Evolutionary conservation across 2,797 vertebrate species (phyloP).

Genomic region (Peromyscus eremicus): DNA sequence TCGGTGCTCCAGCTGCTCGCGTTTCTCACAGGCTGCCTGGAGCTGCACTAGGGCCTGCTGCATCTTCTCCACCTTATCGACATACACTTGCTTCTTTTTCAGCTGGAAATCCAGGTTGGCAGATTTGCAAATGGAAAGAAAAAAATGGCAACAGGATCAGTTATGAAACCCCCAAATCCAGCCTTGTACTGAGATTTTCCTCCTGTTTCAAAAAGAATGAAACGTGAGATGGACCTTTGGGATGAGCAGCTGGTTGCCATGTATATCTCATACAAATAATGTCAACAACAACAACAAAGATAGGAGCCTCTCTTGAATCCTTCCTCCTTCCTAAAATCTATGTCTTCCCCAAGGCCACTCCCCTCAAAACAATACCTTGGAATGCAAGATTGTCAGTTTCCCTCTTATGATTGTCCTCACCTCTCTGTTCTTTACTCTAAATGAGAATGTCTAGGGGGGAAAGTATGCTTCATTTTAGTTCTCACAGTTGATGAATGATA

Average conservation of each 20-base stretch:
- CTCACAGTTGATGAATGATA: not conserved
- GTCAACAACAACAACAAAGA: not conserved
- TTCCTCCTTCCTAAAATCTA: not conserved
- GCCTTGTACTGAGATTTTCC: conserved; percentile 27
- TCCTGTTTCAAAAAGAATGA: not conserved
- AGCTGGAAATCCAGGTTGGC: conserved; percentile 88
- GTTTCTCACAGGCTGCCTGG: conserved; percentile 98
- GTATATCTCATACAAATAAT: not conserved
- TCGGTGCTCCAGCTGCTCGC: conserved; percentile 97
- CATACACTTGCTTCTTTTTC: conserved; percentile 99
- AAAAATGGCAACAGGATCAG: conserved; percentile 64
- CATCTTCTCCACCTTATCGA: conserved; percentile 99
- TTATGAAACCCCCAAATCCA: conserved; percentile 13
- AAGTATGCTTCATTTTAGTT: not conserved
- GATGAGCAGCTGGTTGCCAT: not conserved
- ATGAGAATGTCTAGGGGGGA: not conserved
- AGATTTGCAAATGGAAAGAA: conserved; percentile 53
- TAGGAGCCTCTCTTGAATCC: not conserved
- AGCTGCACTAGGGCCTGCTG: conserved; percentile 98
- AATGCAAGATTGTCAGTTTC: not conserved
- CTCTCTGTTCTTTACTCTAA: conserved; percentile 41
- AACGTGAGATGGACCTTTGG: not conserved
- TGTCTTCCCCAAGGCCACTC: not conserved
- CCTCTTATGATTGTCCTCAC: not conserved
- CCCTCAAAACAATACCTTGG: not conserved